These are phyloP conservation scores for Drosophila tsacasi DNA, from an alignment of 1,140 invertebrate species.

Conservation along the genomic window DNA sequence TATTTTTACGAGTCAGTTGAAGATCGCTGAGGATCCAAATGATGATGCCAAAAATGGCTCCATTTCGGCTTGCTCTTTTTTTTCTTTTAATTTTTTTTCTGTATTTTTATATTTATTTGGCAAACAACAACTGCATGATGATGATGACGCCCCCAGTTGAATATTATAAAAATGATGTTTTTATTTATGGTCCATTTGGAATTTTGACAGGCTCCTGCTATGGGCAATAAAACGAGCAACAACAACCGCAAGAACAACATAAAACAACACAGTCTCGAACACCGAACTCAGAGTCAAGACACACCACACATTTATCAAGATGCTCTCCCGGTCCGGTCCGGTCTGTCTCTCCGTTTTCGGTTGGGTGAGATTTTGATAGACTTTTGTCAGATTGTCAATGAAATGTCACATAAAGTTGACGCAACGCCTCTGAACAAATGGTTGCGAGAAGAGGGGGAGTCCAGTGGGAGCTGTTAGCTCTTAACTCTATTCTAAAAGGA, in stretches of 20 bases:
- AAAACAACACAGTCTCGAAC: constrained; percentile 23
- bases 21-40: constrained; percentile 28
- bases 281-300: constrained; percentile 19
- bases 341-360: constrained; percentile 13
- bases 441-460: neutral
- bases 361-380: constrained; percentile 73
- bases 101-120: constrained; percentile 56
- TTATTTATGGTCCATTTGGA: constrained; percentile 84
- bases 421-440: constrained; percentile 16
- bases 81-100: too few relatives aligned
- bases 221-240: constrained; percentile 65
- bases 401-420: constrained; percentile 52
- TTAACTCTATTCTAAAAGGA: too few relatives aligned
- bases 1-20: constrained; percentile 77
- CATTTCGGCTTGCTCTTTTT: constrained; percentile 52
- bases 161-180: constrained; percentile 80
- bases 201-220: constrained; percentile 78
- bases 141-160: constrained; percentile 42
- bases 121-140: constrained; percentile 41
- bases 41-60: constrained; percentile 64
- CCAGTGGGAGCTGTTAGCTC: neutral
- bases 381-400: constrained; percentile 69
- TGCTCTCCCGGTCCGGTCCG: constrained; percentile 15
- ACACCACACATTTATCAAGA: constrained; percentile 70
- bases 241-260: constrained; percentile 41